Base-by-base conservation (phyloP, 2,888 invertebrate genomes). In the Athalia cordata region DNA sequence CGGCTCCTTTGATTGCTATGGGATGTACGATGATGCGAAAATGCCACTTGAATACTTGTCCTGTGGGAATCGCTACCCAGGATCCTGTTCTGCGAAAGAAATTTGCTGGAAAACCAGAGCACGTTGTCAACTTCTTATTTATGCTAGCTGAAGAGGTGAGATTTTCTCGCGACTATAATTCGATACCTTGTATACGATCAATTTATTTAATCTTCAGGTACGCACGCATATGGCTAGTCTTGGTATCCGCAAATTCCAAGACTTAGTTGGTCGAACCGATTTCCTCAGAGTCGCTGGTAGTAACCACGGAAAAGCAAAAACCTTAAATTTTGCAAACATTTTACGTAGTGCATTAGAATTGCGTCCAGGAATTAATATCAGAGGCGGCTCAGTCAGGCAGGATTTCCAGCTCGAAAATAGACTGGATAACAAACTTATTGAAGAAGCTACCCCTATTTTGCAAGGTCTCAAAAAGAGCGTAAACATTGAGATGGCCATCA, bases 11-110 rank as follows among this genome's bases (percentile, higher is more conserved):
- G 75, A 99, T 99, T 87, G 98, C 97, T 2, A 94, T 99, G 91
- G 99, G 99, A 4, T 99, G 99, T 88, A 99, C 99, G 0, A 99
- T 99, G 99, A 99, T 99, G 99, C 93, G 99, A 79, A 99, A 99
- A 90, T 99, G 99, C 87, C 99, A 99, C 90, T 92, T 99, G 84
- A 99, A 99, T 91, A 99, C 99, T 6, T 99, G 99, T 84, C 99
- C 99, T 0, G 99, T 99, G 80, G 99, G 99, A 80, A 97, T 99
- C 86, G 99, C 99, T 1, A 99, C 99, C 0, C 99, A 99, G 91
- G 99, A 99, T 92, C 99, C 99, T 0, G 93, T 95, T 11, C 92
- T 99, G 70, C 93, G 99, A 47, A 96, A 97, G 90, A 99, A 99
- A 91, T 99, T 99, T 91, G 96, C 96, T 62, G 99, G 99, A 62